Evolutionary conservation across 2,113 vertebrate genomes (phyloP).

Genomic region (Coracopsis vasa): DNA sequence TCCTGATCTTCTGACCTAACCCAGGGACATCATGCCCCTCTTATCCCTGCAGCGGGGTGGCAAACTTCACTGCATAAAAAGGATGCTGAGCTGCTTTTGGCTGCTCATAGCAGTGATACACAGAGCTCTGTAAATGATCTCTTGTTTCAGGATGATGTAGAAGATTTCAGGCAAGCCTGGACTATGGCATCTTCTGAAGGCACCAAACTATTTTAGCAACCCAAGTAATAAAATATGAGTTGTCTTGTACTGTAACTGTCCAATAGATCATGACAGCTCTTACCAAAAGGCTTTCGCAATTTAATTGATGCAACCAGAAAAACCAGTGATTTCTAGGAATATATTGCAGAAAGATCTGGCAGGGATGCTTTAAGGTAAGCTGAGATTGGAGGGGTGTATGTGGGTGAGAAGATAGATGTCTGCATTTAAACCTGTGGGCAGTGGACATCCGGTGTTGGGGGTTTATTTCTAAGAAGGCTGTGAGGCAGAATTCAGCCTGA

Average conservation of each 20-base stretch:
- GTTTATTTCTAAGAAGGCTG: background rate
- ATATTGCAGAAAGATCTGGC: fast-evolving
- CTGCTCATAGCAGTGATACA: background rate
- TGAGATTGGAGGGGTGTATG: background rate
- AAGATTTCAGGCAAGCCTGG: background rate
- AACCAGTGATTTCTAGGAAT: background rate
- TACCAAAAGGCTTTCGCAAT: fast-evolving
- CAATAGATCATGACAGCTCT: background rate
- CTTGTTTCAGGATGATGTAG: background rate
- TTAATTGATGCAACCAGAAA: background rate
- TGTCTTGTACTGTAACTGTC: background rate
- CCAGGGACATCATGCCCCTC: background rate
- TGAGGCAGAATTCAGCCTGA: background rate
- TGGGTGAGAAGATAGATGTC: background rate
- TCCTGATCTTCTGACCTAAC: background rate
- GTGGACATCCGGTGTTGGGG: fast-evolving
- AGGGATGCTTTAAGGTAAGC: background rate
- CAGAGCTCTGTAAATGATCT: background rate
- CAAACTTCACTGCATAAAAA: background rate
- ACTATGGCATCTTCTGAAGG: fast-evolving
- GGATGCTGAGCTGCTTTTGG: background rate
- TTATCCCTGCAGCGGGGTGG: background rate
- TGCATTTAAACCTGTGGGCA: background rate
- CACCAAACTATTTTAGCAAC: background rate
- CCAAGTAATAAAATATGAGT: background rate